phyloP scores from a whole-genome alignment of 64 coral and sea anemone genomes.

The Dendrophyllia cribrosa region DNA sequence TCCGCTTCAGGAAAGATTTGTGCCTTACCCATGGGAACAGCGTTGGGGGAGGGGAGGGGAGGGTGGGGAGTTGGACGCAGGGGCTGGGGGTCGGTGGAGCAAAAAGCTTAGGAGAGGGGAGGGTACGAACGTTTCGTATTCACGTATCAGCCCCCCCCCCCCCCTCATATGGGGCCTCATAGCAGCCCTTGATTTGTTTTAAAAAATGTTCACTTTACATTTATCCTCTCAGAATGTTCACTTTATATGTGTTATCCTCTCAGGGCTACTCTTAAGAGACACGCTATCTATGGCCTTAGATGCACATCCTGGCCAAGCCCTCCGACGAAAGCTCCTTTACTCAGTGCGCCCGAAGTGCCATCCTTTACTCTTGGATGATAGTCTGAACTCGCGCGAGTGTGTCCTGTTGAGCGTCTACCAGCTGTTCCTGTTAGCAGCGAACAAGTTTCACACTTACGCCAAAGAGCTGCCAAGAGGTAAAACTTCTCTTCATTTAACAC shows the following conservation, averaged over 20 bases:
- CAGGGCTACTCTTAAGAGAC: conserved; percentile 31
- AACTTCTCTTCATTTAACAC: background rate
- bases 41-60: no score
- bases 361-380: conserved; percentile 74
- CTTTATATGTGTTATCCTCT: background rate
- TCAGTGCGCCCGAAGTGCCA: conserved; percentile 74
- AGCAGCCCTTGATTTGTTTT: no score
- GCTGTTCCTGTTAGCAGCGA: conserved; percentile 65
- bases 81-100: no score
- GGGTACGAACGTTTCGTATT: no score
- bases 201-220: no score
- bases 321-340: conserved; percentile 38
- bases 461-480: conserved; percentile 74
- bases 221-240: no score
- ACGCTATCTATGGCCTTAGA: conserved; percentile 26
- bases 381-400: conserved; percentile 61
- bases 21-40: no score
- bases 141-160: no score
- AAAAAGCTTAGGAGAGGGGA: no score
- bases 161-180: no score
- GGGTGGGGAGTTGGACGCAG: no score
- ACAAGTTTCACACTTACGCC: conserved; percentile 67
- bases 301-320: conserved; percentile 19
- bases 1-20: no score
- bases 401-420: conserved; percentile 72